These are phyloP conservation scores for Neostethus bicornis DNA, from an alignment of 2,797 vertebrate species.

Conservation along the genomic window DNA sequence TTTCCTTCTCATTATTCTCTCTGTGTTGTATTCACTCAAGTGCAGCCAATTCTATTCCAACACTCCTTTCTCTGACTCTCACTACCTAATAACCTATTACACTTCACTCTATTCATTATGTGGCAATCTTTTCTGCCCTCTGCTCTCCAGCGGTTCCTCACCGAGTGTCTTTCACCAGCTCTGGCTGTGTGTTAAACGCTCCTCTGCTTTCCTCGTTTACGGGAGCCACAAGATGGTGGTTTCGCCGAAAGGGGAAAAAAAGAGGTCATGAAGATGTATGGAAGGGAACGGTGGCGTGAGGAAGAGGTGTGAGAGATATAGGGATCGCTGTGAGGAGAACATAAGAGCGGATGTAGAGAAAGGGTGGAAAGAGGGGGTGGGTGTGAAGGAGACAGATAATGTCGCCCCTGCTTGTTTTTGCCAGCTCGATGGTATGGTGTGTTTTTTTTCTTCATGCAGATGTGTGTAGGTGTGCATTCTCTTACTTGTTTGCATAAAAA, in stretches of 20 bases:
- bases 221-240: constrained; percentile 63
- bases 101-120: constrained; percentile 69
- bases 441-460: constrained; percentile 40
- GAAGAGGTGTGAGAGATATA: constrained; percentile 56
- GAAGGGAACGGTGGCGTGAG: constrained; percentile 44
- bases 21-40: constrained; percentile 59
- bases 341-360: constrained; percentile 52
- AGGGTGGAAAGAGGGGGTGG: constrained; percentile 46
- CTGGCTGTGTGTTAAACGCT: constrained; percentile 56
- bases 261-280: constrained; percentile 57
- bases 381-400: constrained; percentile 69
- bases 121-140: constrained; percentile 20
- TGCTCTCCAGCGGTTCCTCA: constrained; percentile 34
- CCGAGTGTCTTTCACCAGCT: constrained; percentile 52
- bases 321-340: constrained; percentile 40
- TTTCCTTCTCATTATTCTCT: constrained; percentile 63
- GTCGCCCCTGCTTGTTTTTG: constrained; percentile 63
- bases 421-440: constrained; percentile 51
- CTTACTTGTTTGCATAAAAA: constrained; percentile 39
- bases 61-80: constrained; percentile 51
- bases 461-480: constrained; percentile 66
- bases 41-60: constrained; percentile 63
- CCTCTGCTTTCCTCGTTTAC: constrained; percentile 64
- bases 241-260: constrained; percentile 55
- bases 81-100: constrained; percentile 71